Evolutionary conservation across 2,888 invertebrate species (phyloP).

Genomic region (Ormyrus thymus): DNA sequence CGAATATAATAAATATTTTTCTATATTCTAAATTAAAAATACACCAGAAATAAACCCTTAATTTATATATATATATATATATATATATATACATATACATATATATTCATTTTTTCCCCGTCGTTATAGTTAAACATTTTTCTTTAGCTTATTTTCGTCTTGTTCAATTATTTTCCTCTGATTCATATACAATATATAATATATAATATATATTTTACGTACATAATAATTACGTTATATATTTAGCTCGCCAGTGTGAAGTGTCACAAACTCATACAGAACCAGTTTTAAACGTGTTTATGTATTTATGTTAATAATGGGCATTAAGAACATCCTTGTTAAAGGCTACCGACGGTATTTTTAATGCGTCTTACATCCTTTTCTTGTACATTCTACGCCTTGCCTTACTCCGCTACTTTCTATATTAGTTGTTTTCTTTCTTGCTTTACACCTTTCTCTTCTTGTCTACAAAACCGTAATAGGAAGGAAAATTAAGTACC

Average conservation of each 20-base stretch:
- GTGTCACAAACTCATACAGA: slow-evolving; percentile 35
- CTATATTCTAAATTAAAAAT: slow-evolving; percentile 12
- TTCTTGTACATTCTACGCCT: background rate
- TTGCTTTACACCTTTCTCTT: background rate
- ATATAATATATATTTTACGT: slow-evolving; percentile 31
- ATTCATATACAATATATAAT: slow-evolving; percentile 43
- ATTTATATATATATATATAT: slow-evolving; percentile 16
- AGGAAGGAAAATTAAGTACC: background rate
- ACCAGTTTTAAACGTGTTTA: slow-evolving; percentile 39
- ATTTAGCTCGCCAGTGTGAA: slow-evolving; percentile 34
- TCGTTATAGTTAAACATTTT: slow-evolving; percentile 11
- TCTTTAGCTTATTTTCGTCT: background rate
- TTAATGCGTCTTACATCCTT: slow-evolving; percentile 34
- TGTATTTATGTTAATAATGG: slow-evolving; percentile 61
- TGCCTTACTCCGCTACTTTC: slow-evolving; percentile 1
- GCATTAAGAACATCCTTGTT: slow-evolving; percentile 50
- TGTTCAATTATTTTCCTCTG: slow-evolving; percentile 20
- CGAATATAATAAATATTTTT: background rate
- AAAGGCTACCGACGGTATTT: slow-evolving; percentile 56
- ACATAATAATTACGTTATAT: slow-evolving; percentile 32
- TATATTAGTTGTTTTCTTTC: slow-evolving; percentile 6
- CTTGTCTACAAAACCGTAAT: background rate
- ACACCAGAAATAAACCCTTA: no score
- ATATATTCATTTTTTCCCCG: background rate
- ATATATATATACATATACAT: slow-evolving; percentile 9